These are phyloP conservation scores for Paedocypris micromegethes DNA, from an alignment of 2,797 vertebrate species.

Conservation along the genomic window DNA sequence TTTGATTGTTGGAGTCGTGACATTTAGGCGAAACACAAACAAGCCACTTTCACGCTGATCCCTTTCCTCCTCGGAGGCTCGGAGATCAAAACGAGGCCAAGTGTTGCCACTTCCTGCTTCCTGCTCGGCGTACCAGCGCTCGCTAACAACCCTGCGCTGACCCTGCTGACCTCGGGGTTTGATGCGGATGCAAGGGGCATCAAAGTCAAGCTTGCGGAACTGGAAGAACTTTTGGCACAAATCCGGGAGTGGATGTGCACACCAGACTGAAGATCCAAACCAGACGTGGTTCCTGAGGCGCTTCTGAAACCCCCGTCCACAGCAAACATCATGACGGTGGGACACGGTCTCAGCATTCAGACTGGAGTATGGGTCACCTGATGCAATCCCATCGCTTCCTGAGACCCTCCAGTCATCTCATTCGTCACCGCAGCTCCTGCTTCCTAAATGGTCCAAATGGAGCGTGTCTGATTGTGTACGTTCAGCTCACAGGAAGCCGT, in stretches of 20 bases:
- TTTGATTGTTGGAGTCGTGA: slow-evolving; percentile 54
- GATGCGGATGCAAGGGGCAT: slow-evolving; percentile 27
- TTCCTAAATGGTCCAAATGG: slow-evolving; percentile 48
- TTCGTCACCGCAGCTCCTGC: slow-evolving; percentile 49
- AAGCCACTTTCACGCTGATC: slow-evolving; percentile 60
- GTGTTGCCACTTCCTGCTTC: slow-evolving; percentile 27
- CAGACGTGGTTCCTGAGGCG: slow-evolving; percentile 13
- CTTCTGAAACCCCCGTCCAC: slow-evolving; percentile 14
- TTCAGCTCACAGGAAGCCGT: slow-evolving; percentile 38
- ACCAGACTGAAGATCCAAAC: slow-evolving; percentile 17
- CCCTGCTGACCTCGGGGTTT: slow-evolving; percentile 56
- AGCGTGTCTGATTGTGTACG: slow-evolving; percentile 48
- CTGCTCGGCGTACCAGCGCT: slow-evolving; percentile 21
- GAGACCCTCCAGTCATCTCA: slow-evolving; percentile 42
- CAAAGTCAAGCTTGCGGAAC: slow-evolving; percentile 38
- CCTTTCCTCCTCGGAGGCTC: slow-evolving; percentile 56
- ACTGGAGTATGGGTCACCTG: slow-evolving; percentile 30
- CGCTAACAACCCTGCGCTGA: slow-evolving; percentile 47
- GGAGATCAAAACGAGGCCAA: slow-evolving; percentile 55
- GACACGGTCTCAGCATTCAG: slow-evolving; percentile 24
- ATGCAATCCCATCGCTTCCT: slow-evolving; percentile 44
- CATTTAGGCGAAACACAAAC: slow-evolving; percentile 61
- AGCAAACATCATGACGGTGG: slow-evolving; percentile 9
- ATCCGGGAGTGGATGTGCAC: slow-evolving; percentile 4
- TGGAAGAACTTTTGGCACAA: slow-evolving; percentile 60